Base-by-base conservation (phyloP, 92 coral and sea anemone genomes). In the Zoanthus gigantus region DNA sequence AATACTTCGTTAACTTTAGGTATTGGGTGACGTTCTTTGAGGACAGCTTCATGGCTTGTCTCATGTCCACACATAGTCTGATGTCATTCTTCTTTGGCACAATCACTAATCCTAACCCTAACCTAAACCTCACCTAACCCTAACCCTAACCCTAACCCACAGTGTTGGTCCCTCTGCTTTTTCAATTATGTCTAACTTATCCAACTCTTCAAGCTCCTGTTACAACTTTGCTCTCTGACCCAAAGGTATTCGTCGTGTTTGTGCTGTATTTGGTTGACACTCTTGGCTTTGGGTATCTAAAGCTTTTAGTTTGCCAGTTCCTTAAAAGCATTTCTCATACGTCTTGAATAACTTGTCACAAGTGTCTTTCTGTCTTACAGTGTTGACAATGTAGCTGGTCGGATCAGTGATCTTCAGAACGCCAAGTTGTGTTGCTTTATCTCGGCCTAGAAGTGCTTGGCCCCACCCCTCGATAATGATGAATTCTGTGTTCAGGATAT, bases 401-500 rank as follows among this genome's bases (percentile, higher is more conserved):
- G 23, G 23, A 23, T 23, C 23, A 23, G 23, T 23, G 23, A 23
- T 23, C 23, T 23, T 23, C 23, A 23, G 23, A 8, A 47, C 52
- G 8, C 85, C 80, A 9, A 89, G 88, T 9, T 76, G 17, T 4
- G 44, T 67, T 45, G 89, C 89, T 52, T 88, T 83, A 0, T 72
- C 85, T 83, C 92, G 6, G 13, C 88, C 92, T 17, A 89, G 80
- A 18, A 92, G 71, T 31, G 94, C 87, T 71, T 79, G 88, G 77
- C 87, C 94, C 31, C 66, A 48, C 4, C 92, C 90, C 45, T 88
- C 92, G 53, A 92, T 86, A 17, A 92, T 87, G 12, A 78, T 90
- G 69, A 92, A 92, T 82, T 92, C 95, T 71, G 87, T 88, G 15
- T 92, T 80, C 2, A 54, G 5, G 23, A 79, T 15, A 10, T 52